Conservation (phyloP, 2,888 invertebrate species). For the Poecilus cupreus region DNA sequence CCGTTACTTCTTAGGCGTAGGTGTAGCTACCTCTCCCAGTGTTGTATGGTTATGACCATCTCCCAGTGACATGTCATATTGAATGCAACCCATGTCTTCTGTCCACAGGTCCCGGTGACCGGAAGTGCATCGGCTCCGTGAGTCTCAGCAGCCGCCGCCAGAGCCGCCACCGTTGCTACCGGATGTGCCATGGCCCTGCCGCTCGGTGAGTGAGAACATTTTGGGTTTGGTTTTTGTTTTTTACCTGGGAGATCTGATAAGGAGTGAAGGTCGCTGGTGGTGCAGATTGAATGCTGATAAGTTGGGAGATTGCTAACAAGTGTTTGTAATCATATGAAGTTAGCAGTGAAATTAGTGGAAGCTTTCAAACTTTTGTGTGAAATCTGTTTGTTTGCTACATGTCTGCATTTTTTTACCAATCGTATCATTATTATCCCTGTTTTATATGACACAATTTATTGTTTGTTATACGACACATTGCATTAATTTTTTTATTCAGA, state of each 20-base stretch:
- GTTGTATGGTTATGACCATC: neutral
- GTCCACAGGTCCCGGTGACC: constrained; percentile 49
- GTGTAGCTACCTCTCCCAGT: neutral
- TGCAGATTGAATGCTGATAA: neutral
- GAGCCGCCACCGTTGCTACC: constrained; percentile 6
- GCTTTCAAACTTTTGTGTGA: too few species aligned
- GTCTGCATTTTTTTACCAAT: too few species aligned
- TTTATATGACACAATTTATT: too few species aligned
- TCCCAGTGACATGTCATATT: neutral
- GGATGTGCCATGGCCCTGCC: constrained; percentile 56
- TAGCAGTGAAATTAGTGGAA: too few species aligned
- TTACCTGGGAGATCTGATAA: constrained; percentile 8
- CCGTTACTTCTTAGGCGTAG: neutral
- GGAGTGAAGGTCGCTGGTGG: neutral
- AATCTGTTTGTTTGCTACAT: neutral
- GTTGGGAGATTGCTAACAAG: neutral
- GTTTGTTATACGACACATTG: too few species aligned
- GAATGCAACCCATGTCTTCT: constrained; percentile 44
- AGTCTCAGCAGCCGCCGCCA: neutral
- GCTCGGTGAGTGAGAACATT: constrained; percentile 37
- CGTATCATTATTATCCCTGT: too few species aligned
- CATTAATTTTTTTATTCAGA: too few species aligned
- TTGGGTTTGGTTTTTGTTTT: neutral
- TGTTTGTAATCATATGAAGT: neutral
- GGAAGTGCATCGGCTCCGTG: constrained; percentile 51